These are phyloP conservation scores for Dinocampus coccinellae DNA, from an alignment of 2,888 invertebrate genomes.

Conservation along the genomic window DNA sequence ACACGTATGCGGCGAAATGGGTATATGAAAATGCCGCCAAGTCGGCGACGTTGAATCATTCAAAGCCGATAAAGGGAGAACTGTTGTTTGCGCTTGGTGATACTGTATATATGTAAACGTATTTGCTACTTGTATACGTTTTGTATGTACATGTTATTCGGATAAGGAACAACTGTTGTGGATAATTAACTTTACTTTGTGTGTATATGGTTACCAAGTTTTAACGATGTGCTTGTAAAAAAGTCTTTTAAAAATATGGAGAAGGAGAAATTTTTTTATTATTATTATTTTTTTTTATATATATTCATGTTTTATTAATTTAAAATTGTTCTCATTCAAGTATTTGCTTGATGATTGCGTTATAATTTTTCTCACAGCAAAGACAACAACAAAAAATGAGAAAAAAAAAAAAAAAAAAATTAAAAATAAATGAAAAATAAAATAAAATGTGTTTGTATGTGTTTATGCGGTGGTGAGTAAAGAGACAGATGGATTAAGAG, in stretches of 20 bases:
- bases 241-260: not conserved
- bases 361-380: conserved; percentile 4
- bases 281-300: not conserved
- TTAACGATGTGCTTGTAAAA: not conserved
- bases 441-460: not conserved
- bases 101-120: not conserved
- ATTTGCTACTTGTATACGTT: conserved; percentile 5
- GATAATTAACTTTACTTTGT: conserved; percentile 1
- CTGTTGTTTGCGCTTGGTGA: not conserved
- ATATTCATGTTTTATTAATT: not conserved
- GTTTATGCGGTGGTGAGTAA: conserved; percentile 1
- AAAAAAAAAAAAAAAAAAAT: not conserved
- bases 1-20: conserved; percentile 33
- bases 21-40: conserved; percentile 31
- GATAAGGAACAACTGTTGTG: not conserved
- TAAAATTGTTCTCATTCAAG: not conserved
- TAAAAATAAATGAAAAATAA: not conserved
- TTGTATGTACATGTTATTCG: not conserved
- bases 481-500: conserved; percentile 14
- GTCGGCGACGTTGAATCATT: conserved; percentile 16
- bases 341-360: not conserved
- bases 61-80: conserved; percentile 9
- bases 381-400: not conserved
- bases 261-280: not conserved
- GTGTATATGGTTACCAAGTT: not conserved